Evolutionary conservation across 2,797 vertebrate species (phyloP), one percentile per base, ranked within the genome.

Genomic region (Triplophysa yarkandensis): DNA sequence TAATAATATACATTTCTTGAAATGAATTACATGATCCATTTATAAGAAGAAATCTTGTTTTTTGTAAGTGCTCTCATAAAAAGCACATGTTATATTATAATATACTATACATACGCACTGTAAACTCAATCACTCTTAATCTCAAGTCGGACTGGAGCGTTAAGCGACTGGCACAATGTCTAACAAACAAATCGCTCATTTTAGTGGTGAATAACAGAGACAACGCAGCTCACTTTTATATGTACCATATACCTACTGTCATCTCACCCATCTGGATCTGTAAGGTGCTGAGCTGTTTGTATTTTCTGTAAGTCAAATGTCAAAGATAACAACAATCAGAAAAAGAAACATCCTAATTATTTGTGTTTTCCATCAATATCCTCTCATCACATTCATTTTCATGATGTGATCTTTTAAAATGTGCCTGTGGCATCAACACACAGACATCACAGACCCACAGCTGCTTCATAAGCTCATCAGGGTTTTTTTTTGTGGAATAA

Each of bases 301-400:
- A 1, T 34, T n/a, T n/a, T n/a, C n/a, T n/a, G n/a, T n/a, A n/a
- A 78, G 7, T 76, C 66, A 83, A 44, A 66, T 77, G 67, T 82
- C 65, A 5, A 73, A 82, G 76, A 77, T 30, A 78, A 80, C 73
- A 83, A 68, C 34, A 58, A 52, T 39, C 69, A 76, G 58, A 85
- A 60, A 88, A 41, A 41, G 5, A 16, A 83, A 85, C 76, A 84
- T 63, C 74, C 85, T 87, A 84, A 88, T 91, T 88, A 84, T 87
- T 88, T 81, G 76, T 25, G 80, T 86, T 85, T 67, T 39, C 54
- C 80, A 79, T 78, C 86, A 57, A 54, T 85, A 6, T 83, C 23
- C 41, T 75, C 81, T 79, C 76, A 79, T 80, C 68, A 69, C 11
- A 14, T 74, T 87, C 83, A 80, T 88, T 90, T 87, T 88, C 85